Base-by-base conservation (phyloP, 2,797 vertebrate species). In the Malurus splendens region DNA sequence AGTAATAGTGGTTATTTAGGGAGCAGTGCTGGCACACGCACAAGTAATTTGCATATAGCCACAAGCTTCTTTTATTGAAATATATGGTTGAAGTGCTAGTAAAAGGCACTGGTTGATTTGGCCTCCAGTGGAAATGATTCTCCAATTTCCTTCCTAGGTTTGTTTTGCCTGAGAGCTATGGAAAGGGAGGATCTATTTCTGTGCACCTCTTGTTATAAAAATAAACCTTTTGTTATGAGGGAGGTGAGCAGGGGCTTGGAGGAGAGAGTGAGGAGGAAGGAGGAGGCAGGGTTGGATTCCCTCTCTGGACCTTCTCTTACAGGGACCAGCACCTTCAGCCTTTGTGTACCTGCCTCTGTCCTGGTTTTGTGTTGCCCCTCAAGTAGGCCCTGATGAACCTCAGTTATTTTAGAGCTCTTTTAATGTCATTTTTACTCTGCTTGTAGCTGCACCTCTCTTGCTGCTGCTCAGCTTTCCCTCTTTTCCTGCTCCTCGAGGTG, bases 91-190 rank as follows among this genome's bases (percentile, higher is more conserved):
- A 42, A 84, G 38, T 89, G 42, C 80, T 89, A 70, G 78, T 79
- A 79, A 89, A 74, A 90, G 45, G 45, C 62, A 70, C 4, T 9
- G 33, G 18, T 64, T 82, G 68, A 51, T 68, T 76, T 87, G 87
- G 48, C 56, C n/a, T 76, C 45, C 86, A 82, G 47, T 92, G 73
- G 94, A 83, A 92, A 56, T 54, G 60, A 92, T 64, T 87, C 59
- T 86, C 50, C 1, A 2, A 1, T 89, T 95, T 95, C 94, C 94
- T 91, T 95, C 95, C 93, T 90, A 83, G 45, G 39, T 89, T 95
- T 95, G 87, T 95, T 92, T 94, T 86, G 71, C 54, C 28, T 19
- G 39, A 64, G 82, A 94, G 64, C 47, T 84, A 38, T 48, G 94
- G 50, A 89, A 87, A 87, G 60, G 54, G 19, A 73, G 9, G 57